A percentile compares a stretch with the other conserved stretches of the same genome.
Evolutionary conservation across 64 coral and sea anemone species (phyloP).

Genomic region (Astreopora myriophthalma): DNA sequence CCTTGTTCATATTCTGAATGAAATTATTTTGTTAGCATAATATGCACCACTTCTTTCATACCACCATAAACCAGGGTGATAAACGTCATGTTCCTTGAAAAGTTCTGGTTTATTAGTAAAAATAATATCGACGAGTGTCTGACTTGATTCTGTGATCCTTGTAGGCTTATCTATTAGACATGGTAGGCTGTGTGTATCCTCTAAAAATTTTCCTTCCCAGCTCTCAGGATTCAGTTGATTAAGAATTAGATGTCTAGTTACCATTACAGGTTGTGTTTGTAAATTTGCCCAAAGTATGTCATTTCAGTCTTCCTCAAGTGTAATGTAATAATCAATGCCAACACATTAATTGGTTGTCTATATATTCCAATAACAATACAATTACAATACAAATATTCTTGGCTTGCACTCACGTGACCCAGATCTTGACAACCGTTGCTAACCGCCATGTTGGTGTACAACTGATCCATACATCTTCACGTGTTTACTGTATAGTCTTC

Average conservation of each 20-base stretch:
- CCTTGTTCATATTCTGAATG: too few species aligned
- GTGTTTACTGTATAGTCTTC: background rate
- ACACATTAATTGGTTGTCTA: background rate
- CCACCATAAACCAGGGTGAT: too few species aligned
- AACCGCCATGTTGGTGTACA: constrained; percentile 51
- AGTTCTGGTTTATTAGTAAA: background rate
- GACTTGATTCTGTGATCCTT: background rate
- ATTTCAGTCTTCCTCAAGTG: background rate
- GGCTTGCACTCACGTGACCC: constrained; percentile 63
- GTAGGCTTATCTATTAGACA: too few species aligned
- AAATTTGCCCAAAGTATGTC: background rate
- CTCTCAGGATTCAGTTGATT: background rate
- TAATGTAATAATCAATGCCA: constrained; percentile 3
- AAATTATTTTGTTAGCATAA: too few species aligned
- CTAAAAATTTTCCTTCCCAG: too few species aligned
- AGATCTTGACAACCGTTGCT: constrained; percentile 42
- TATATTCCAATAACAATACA: too few species aligned
- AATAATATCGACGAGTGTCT: too few species aligned
- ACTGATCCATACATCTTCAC: background rate
- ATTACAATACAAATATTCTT: background rate
- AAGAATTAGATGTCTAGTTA: background rate
- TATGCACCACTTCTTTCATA: too few species aligned
- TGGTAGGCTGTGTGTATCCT: too few species aligned
- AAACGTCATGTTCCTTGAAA: too few species aligned
- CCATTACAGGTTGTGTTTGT: background rate